Conservation (phyloP, 2,888 invertebrate genomes). For the Cheilosia soror region DNA sequence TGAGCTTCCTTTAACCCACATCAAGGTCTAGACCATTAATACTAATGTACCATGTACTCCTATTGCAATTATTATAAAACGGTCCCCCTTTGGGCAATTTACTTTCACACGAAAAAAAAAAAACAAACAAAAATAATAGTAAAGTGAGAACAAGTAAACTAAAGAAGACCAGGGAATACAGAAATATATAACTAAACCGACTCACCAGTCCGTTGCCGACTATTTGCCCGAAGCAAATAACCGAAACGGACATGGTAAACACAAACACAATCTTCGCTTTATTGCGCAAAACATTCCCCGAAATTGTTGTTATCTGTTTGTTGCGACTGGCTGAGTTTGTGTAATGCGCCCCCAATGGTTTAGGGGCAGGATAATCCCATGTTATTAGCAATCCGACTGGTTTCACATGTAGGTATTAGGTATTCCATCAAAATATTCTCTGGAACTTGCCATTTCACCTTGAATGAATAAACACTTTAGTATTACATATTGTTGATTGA, state of each 20-base stretch:
- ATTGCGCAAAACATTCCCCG: slow-evolving; percentile 7
- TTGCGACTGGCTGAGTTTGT: not conserved
- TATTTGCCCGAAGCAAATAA: slow-evolving; percentile 8
- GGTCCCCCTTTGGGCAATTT: not conserved
- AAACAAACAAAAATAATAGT: not conserved
- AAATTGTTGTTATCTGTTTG: not conserved
- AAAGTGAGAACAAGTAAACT: too few relatives aligned
- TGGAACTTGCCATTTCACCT: too few relatives aligned
- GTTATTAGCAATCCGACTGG: not conserved
- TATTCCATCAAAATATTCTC: too few relatives aligned
- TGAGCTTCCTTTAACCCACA: not conserved
- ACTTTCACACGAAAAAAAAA: not conserved
- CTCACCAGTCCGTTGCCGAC: not conserved
- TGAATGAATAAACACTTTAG: too few relatives aligned
- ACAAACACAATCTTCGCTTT: slow-evolving; percentile 22
- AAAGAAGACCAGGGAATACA: not conserved
- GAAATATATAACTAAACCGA: not conserved
- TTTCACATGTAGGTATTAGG: too few relatives aligned
- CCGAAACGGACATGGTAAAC: slow-evolving; percentile 11
- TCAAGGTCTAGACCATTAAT: not conserved
- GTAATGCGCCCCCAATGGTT: slow-evolving; percentile 9
- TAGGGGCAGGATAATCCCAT: slow-evolving; percentile 5
- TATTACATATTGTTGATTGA: too few relatives aligned
- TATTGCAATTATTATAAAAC: not conserved
- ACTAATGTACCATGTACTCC: not conserved